Percentiles rank a stretch among this genome's conserved stretches.
phyloP scores from a whole-genome alignment of 2,113 vertebrate genomes.

The Eudyptes chrysolophus region DNA sequence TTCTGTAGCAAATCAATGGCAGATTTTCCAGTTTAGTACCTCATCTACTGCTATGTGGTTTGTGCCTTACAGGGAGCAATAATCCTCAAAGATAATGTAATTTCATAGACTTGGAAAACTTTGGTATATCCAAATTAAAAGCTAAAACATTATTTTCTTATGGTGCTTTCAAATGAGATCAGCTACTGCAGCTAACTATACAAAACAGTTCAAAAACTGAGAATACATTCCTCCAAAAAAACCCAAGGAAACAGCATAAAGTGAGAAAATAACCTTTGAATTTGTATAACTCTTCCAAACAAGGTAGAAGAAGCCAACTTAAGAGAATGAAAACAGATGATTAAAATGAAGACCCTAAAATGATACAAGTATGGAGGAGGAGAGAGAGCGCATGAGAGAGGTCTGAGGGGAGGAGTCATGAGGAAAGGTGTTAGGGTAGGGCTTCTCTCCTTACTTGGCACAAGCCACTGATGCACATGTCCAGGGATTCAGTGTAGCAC shows the following conservation, averaged over 20 bases:
- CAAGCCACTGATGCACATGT: constrained; percentile 96
- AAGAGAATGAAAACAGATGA: not conserved
- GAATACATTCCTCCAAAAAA: not conserved
- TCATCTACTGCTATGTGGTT: not conserved
- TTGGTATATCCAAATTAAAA: not conserved
- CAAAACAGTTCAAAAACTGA: not conserved
- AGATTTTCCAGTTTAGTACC: not conserved
- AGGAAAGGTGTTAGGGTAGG: not conserved
- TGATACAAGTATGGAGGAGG: not conserved
- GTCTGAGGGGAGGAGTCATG: not conserved
- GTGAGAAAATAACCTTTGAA: not conserved
- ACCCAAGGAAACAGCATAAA: not conserved
- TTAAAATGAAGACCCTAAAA: not conserved
- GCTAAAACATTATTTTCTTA: not conserved
- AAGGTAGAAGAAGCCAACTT: not conserved
- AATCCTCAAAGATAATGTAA: not conserved
- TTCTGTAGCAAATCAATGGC: not conserved
- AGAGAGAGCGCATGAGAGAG: not conserved
- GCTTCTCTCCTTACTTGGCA: constrained; percentile 85
- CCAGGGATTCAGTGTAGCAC: constrained; percentile 94
- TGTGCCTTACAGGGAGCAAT: not conserved
- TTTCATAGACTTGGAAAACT: not conserved
- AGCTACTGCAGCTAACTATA: not conserved
- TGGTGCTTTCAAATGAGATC: not conserved
- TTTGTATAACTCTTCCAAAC: not conserved